Evolutionary conservation across 37 sponge, comb jelly and placozoan species (phyloP), one percentile per base, ranked within the genome.

Genomic region (Oscarella lobularis): DNA sequence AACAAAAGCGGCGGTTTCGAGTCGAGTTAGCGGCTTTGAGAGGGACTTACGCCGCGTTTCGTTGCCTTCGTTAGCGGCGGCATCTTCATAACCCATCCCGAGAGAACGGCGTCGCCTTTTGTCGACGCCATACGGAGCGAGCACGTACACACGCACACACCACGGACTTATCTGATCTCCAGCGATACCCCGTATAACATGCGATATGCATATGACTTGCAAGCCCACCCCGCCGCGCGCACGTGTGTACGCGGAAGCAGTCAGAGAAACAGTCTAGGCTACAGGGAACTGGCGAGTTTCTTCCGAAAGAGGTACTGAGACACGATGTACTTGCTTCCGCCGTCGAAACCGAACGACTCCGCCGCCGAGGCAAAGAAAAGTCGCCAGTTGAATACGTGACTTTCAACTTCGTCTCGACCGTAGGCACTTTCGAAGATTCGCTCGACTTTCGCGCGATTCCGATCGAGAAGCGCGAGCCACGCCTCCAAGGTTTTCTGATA

Each of bases 401-500:
- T 40, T 6, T 75, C 65, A 4, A 4, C 67, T 36, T 31, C 54
- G 4, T 48, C 27, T 2, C 36, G 20, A 2, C 76, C 76, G 48
- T 75, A 75, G 9, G 2, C 20, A 29, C 76, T 75, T 6, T 6
- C 2, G 14, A 75, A 40, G 2, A 75, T 35, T 2, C n/a, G 2
- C 65, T 39, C 48, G 48, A 75, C 39, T 3, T 60, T 35, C 6
- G 40, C 32, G 29, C 48, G 38, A 29, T 75, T 29, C 39, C 35
- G 29, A 35, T 75, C 76, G 60, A 39, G 54, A 60, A 2, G n/a
- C 20, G 2, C 33, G 60, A 75, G 67, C 76, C 76, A 75, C 6
- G 76, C 65, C 29, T 75, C 76, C 76, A 75, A 6, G 14, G 76
- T 75, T 31, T 67, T 75, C 2, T 67, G 67, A 6, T 75, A 75